Evolutionary conservation across 2,797 vertebrate genomes (phyloP), one percentile per base, ranked within the genome.

Genomic region (Echiichthys vipera): DNA sequence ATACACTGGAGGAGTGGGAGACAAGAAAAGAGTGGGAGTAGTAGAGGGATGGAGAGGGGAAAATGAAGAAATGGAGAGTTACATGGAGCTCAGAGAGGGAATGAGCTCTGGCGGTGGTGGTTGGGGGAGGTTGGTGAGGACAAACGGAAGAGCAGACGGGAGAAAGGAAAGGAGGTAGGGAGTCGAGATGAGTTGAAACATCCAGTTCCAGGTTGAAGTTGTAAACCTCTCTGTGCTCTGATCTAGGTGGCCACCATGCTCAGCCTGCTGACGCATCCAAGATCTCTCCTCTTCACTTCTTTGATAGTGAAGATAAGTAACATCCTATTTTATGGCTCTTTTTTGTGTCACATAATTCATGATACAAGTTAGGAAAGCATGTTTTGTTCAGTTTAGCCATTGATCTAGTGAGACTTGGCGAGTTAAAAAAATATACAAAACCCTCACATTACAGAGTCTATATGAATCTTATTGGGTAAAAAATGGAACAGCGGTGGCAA

Each of bases 171-270:
- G 83, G 83, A 84, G 85, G 77, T 69, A 83, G 91, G 89, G 89
- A 91, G 92, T 88, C 6, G 25, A 78, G 84, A 90, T 84, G 88
- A 89, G 90, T 79, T 82, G 79, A 89, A 83, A 91, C 90, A 87
- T 89, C 85, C 74, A 91, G 90, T 90, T 91, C 87, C 86, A 88
- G 90, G 89, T 89, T 91, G 78, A 91, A 90, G 91, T 93, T 91
- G 83, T 95, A 95, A 95, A 95, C 86, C 91, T 93, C 83, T 90
- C 83, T 25, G 32, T 84, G 85, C 84, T 90, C 85, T 91, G 87
- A 93, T 94, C 87, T 91, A 88, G 88, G 89, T 93, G 94, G 90
- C 90, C 92, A 85, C 90, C 90, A 69, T 80, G 89, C 85, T 93
- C 91, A 85, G 89, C 83, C 81, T 78, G 65, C 84, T 69, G 65